Percentiles rank a stretch among this genome's conserved stretches.
These are phyloP conservation scores for Nomia melanderi DNA, from an alignment of 1,140 invertebrate species.

Conservation along the genomic window DNA sequence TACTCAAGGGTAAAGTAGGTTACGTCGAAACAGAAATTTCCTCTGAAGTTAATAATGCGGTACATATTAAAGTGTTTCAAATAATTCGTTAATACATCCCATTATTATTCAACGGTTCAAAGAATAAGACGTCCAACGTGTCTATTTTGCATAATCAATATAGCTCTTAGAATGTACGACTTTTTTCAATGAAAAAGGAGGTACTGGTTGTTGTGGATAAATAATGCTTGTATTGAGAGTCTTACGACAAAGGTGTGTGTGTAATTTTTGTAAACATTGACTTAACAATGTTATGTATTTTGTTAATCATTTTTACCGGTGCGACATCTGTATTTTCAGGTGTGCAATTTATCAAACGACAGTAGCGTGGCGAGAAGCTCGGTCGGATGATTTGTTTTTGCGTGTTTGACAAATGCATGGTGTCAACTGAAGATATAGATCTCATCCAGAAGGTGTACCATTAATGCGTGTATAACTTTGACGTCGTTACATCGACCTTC, in stretches of 20 bases:
- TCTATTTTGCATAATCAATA: slow-evolving; percentile 42
- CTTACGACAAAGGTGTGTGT: too few species aligned
- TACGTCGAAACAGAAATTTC: too few species aligned
- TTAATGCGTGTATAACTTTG: background rate
- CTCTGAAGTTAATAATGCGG: too few species aligned
- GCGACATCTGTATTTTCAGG: slow-evolving; percentile 37
- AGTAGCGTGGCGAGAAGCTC: background rate
- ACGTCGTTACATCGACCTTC: slow-evolving; percentile 14
- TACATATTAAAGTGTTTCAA: too few species aligned
- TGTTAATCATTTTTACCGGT: slow-evolving; percentile 28
- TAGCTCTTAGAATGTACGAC: background rate
- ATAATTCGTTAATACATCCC: background rate
- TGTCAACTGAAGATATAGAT: slow-evolving; percentile 19
- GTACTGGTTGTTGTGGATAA: background rate
- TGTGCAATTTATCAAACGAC: slow-evolving; percentile 16
- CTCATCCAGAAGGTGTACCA: background rate
- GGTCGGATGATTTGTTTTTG: slow-evolving; percentile 18
- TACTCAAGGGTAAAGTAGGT: too few species aligned
- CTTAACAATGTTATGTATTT: background rate
- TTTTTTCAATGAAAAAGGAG: background rate
- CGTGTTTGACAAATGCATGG: background rate
- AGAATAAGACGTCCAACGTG: slow-evolving; percentile 8
- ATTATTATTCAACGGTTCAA: slow-evolving; percentile 28
- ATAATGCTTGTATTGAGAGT: too few species aligned
- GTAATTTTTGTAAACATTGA: too few species aligned